Evolutionary conservation across 2,888 invertebrate genomes (phyloP), one percentile per base, ranked within the genome.

Genomic region (Agrenia bidenticulata): DNA sequence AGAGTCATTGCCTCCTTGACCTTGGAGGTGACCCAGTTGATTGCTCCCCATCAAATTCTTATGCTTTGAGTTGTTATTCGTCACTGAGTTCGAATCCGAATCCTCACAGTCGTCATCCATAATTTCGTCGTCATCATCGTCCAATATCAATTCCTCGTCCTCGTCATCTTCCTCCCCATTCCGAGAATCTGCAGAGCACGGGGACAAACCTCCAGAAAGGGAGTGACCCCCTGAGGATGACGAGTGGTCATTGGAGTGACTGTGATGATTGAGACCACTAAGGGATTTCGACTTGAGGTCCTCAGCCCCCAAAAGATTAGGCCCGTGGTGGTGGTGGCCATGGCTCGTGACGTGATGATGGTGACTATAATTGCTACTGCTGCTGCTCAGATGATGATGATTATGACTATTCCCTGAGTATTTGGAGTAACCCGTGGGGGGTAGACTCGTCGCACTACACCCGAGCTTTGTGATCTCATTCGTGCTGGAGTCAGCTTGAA

Each of bases 71-170:
- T 51, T 51, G 15, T 51, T 51, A 7, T 21, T 51, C 19, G 15
- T 51, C 21, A 49, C 19, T 11, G 51, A 51, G 23, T 51, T 51
- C 23, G 51, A 19, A n/a, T 51, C 51, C 24, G 51, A 51, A 23
- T 71, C 77, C 42, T 73, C 77, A 32, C 73, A 77, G 64, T 61
- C 77, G 42, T 63, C 78, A 76, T 32, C 79, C 81, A 80, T 79
- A 78, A 77, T 77, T 75, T 70, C 73, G 11, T 71, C 74, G 77
- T 81, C 70, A 78, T 78, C 66, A 77, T 79, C 63, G 79, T 71
- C 72, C 58, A 65, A 60, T 58, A 63, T 60, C 49, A 69, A 69
- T 58, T 66, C 81, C 67, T 83, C 83, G 67, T 82, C 82, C 49
- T 84, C 83, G 39, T 83, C 66, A 2, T 37, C 50, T 7, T 32